Base-by-base conservation (phyloP, 2,113 vertebrate species). In the Plecotus auritus region DNA sequence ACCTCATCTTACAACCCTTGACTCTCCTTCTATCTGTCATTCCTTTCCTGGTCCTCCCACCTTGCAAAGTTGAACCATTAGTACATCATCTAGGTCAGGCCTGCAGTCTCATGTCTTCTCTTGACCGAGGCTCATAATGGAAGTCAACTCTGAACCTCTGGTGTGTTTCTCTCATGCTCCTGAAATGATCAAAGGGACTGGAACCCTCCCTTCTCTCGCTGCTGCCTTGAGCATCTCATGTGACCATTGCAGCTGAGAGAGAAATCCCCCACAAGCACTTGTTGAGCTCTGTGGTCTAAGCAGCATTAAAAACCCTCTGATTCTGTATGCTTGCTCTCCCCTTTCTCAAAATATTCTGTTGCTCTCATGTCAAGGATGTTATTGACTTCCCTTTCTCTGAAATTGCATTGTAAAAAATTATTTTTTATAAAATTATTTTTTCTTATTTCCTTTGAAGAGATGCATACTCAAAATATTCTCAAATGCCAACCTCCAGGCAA, bases 311-410 rank as follows among this genome's bases (percentile, higher is more conserved):
- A 82, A 92, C 54, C 76, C 87, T 95, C 72, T 96, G 90, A 87
- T 87, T 94, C 72, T 66, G 42, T 73, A 91, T 93, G 87, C 90
- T 94, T 96, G 90, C 95, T 97, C 86, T 94, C 90, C 14, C 47
- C 61, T 92, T 77, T 96, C 96, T 96, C 87, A 95, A 97, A 96
- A 95, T 96, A 96, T 87, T 61, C 90, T 90, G 26, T 12, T 61
- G 45, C 42, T 70, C 40, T 95, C 85, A 9, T 51, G 51, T 91
- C 51, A 73, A 85, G 78, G 47, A 95, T 47, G 83, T 20, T 66
- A 28, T 77, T 13, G 7, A 32, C 74, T 93, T 86, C 18, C 32
- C 23, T 72, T 74, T 85, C 80, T 93, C 88, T 90, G 49, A 85
- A 89, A 61, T 56, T 93, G 28, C 76, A 28, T 47, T 66, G 14